A percentile compares a stretch with the other conserved stretches of the same genome.
Evolutionary conservation across 2,888 invertebrate species (phyloP).

Genomic region (Syrphus vitripennis): DNA sequence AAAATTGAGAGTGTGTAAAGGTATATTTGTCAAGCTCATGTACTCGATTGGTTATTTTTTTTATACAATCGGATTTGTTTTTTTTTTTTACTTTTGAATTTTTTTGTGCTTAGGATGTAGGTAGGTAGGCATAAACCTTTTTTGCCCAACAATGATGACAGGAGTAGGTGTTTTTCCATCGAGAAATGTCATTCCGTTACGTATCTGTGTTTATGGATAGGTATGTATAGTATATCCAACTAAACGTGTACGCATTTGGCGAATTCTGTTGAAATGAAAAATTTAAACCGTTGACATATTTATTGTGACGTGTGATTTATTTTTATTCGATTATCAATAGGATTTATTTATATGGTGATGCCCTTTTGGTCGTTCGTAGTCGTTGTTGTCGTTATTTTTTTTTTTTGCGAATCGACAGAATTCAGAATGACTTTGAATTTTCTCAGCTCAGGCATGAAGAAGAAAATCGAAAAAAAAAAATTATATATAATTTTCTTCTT

Average conservation of each 20-base stretch:
- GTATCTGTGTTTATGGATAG: not conserved
- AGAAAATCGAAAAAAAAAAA: not conserved
- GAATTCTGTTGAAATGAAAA: conserved; percentile 46
- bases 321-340: conserved; percentile 58
- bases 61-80: conserved; percentile 30
- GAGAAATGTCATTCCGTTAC: conserved; percentile 2
- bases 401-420: not conserved
- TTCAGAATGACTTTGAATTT: conserved; percentile 19
- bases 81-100: not conserved
- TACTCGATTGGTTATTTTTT: conserved; percentile 8
- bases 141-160: conserved; percentile 2
- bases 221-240: not conserved
- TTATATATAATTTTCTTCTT: conserved; percentile 40
- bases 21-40: conserved; percentile 28
- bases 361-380: conserved; percentile 14
- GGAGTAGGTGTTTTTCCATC: conserved; percentile 8
- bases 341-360: conserved; percentile 63
- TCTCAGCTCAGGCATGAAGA: conserved; percentile 11
- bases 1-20: not conserved
- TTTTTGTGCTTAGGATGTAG: not conserved
- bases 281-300: conserved; percentile 61
- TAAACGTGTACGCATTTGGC: conserved; percentile 25
- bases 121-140: conserved; percentile 27
- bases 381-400: not conserved
- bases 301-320: conserved; percentile 66